These are phyloP conservation scores for Dryococelus australis DNA, from an alignment of 2,888 invertebrate species.

Conservation along the genomic window DNA sequence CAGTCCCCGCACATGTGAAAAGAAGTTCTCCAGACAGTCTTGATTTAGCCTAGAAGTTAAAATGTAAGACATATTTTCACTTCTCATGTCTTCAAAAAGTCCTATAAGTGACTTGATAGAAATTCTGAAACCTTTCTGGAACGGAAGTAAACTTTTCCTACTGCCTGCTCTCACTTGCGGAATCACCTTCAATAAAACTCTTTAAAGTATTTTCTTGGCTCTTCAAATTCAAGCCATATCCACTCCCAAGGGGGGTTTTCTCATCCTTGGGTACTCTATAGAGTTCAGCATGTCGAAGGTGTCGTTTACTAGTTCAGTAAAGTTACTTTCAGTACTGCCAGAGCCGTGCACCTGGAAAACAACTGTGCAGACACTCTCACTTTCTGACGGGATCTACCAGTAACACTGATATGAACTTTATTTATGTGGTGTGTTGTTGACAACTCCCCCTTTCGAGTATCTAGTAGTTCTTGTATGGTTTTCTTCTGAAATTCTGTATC, in stretches of 20 bases:
- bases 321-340: not conserved
- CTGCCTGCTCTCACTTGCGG: too few relatives aligned
- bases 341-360: not conserved
- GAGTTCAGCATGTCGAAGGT: not conserved
- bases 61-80: not conserved
- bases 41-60: not conserved
- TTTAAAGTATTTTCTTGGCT: too few relatives aligned
- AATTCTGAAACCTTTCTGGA: too few relatives aligned
- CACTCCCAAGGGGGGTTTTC: conserved; percentile 16
- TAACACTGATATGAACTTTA: not conserved
- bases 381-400: conserved; percentile 6
- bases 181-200: too few relatives aligned
- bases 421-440: not conserved
- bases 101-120: too few relatives aligned
- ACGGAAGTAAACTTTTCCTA: too few relatives aligned
- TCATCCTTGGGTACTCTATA: not conserved
- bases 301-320: too few relatives aligned
- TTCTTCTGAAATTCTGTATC: too few relatives aligned
- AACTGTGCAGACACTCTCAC: conserved; percentile 17
- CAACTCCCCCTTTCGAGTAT: conserved; percentile 5
- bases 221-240: too few relatives aligned
- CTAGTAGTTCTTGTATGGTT: not conserved
- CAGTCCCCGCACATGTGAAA: not conserved
- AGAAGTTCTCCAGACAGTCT: conserved; percentile 20
- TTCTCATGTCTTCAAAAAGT: too few relatives aligned